Evolutionary conservation across 37 sponge, comb jelly and placozoan species (phyloP), one percentile per base, ranked within the genome.

Genomic region (Spongia lamella): DNA sequence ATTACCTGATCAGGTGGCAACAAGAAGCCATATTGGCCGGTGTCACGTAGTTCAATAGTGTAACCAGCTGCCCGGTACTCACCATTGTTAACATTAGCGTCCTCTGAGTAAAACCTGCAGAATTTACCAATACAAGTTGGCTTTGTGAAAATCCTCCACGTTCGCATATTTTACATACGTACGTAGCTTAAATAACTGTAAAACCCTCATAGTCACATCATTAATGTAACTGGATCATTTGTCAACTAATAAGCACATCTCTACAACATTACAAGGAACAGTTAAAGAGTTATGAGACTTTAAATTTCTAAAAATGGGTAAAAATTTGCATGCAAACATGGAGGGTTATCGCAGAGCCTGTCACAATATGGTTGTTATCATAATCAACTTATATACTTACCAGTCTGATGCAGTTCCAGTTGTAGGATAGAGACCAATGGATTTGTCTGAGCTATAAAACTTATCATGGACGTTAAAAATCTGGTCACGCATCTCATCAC

Each of bases 1-100:
- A 9, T 66, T 39, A 88, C 89, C 79, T 88, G 79, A 38, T 82
- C 68, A 26, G 83, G 64, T 38, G 89, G 89, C 17, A 88, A 68
- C 1, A 78, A 52, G 34, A 88, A 88, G 2, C 84, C 84, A 74
- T 89, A 89, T 20, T 11, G 11, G 17, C 79, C 83, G 52, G 15
- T 70, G 27, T 68, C 82, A 43, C 89, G 64, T 39, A 88, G 79
- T 56, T 88, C 89, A 64, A 88, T 49, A 29, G 78, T 68, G 26
- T 62, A 73, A 17, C 79, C 73, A 25, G 79, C 89, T 35, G 89
- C 50, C 20, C 89, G 49, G 40, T 78, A 83, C 14, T 60, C 83
- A n/a, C 61, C 40, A 37, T 88, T 88, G 26, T 32, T 72, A 7
- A n/a, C 22, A n/a, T 71, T 56, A 20, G 89, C 89, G 63, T 83